Percentiles rank a stretch among this genome's conserved stretches.
Evolutionary conservation across 2,888 invertebrate genomes (phyloP).

Genomic region (Clanis bilineata): DNA sequence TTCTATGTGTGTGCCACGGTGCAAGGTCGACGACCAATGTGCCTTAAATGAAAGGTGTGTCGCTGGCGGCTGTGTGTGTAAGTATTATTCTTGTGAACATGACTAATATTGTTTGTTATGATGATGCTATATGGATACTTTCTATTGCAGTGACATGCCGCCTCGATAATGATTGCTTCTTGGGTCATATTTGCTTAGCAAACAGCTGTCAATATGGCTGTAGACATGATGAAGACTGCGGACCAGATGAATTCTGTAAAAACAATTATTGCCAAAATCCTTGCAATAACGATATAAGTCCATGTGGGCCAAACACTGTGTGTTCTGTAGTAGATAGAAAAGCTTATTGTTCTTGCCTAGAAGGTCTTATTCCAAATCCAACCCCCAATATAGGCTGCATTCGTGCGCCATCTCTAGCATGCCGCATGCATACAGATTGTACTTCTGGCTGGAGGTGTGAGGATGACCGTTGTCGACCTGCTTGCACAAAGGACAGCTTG

Average conservation of each 20-base stretch:
- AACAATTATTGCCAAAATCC: slow-evolving; percentile 91
- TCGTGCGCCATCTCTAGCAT: slow-evolving; percentile 88
- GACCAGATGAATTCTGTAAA: slow-evolving; percentile 91
- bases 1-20: slow-evolving; percentile 91
- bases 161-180: slow-evolving; percentile 95
- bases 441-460: slow-evolving; percentile 87
- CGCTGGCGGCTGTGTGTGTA: slow-evolving; percentile 89
- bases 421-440: slow-evolving; percentile 90
- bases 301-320: slow-evolving; percentile 92
- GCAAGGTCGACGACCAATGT: slow-evolving; percentile 89
- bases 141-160: slow-evolving; percentile 88
- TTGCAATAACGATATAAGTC: slow-evolving; percentile 84
- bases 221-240: slow-evolving; percentile 93
- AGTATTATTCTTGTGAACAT: slow-evolving; percentile 54
- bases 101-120: slow-evolving; percentile 13
- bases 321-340: slow-evolving; percentile 91
- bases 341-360: slow-evolving; percentile 90
- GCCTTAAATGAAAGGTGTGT: slow-evolving; percentile 95
- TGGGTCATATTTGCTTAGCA: slow-evolving; percentile 93
- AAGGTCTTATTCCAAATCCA: slow-evolving; percentile 92
- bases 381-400: slow-evolving; percentile 94
- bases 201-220: slow-evolving; percentile 94
- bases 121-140: not conserved
- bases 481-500: slow-evolving; percentile 86
- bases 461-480: slow-evolving; percentile 87